Evolutionary conservation across 2,888 invertebrate species (phyloP), one percentile per base, ranked within the genome.

Genomic region (Halictus quadricinctus): DNA sequence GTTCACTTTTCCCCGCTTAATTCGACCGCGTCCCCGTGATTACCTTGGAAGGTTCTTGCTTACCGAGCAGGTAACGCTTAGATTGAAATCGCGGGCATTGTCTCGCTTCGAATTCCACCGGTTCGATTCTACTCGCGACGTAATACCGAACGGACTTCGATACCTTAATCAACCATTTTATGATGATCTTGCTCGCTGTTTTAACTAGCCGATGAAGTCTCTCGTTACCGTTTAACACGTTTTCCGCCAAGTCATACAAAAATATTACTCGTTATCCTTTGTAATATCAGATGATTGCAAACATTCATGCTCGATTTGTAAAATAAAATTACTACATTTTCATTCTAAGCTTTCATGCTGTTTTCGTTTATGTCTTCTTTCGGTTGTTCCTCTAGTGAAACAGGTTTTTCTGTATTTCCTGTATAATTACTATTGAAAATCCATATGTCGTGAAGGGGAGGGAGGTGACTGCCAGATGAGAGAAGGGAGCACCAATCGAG

Each of bases 41-140:
- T 80, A 83, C 83, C 87, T 83, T 87, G 77, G 76, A 79, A 81
- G 78, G 78, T 87, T 87, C 83, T 87, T 81, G 83, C 76, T 54
- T 13, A 21, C 69, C 29, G 54, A 64, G 13, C 43, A 29, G 50
- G 54, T 58, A 64, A 85, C 18, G 48, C 73, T n/a, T 41, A 77
- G 73, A 83, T 83, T 10, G 46, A 48, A 58, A 83, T 76, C 48
- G 54, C 36, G 18, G 25, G 36, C 25, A 84, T 84, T 79, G 74
- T 84, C 70, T 50, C 15, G 69, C 50, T 43, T 72, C 13, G 48
- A 72, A 79, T 84, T 66, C 75, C 74, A 36, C 29, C 8, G 43
- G 43, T 13, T 64, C 50, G 60, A 64, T 58, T 15, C 8, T 41
- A 50, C 3, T 21, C 10, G 7, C 36, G 13, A 25, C 13, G 13